Conservation (phyloP, 2,888 invertebrate species). For the Andrena bucephala region DNA sequence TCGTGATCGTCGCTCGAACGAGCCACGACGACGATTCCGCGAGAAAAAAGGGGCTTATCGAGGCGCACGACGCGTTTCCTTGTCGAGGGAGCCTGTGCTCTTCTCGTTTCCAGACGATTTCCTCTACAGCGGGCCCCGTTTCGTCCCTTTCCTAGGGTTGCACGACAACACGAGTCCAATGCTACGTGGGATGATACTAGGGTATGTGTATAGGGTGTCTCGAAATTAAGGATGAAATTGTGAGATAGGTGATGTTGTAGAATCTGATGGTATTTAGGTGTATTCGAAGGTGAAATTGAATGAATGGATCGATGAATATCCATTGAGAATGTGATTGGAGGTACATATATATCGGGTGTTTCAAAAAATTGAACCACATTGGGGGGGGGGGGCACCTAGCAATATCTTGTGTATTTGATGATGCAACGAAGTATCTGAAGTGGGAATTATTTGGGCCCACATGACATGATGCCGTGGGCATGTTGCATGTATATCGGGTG, state of each 20-base stretch:
- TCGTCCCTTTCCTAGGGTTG: neutral
- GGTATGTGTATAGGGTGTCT: neutral
- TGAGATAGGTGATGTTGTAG: neutral
- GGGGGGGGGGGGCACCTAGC: too few relatives aligned
- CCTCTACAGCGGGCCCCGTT: neutral
- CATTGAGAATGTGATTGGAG: too few relatives aligned
- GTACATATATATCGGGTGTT: too few relatives aligned
- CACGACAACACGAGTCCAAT: neutral
- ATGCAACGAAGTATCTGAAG: too few relatives aligned
- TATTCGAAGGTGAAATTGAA: too few relatives aligned
- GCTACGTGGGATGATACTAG: neutral
- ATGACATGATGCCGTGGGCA: too few relatives aligned
- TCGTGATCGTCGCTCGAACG: slow-evolving; percentile 74
- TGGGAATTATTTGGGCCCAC: too few relatives aligned
- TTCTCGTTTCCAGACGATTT: neutral
- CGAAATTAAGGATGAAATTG: neutral
- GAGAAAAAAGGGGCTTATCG: slow-evolving; percentile 12
- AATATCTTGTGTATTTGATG: too few relatives aligned
- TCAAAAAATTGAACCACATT: too few relatives aligned
- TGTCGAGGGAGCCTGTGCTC: neutral
- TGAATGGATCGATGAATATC: too few relatives aligned
- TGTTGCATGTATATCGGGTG: too few relatives aligned
- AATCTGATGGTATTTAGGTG: neutral
- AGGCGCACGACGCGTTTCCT: neutral
- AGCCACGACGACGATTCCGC: slow-evolving; percentile 22